These are phyloP conservation scores for Junonia oenone DNA, from an alignment of 2,888 invertebrate genomes.

Conservation along the genomic window DNA sequence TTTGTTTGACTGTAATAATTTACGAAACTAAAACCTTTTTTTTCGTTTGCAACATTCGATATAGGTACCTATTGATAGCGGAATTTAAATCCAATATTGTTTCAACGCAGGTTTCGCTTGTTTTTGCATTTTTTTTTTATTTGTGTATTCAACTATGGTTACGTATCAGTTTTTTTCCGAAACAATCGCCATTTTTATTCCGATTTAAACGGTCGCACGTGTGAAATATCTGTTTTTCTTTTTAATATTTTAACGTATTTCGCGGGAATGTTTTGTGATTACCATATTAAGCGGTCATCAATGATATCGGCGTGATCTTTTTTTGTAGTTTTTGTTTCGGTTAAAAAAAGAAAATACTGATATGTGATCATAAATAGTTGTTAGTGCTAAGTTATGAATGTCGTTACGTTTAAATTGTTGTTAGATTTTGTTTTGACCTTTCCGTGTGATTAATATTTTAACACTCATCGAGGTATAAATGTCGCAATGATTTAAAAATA, in stretches of 20 bases:
- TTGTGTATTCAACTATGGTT: constrained; percentile 28
- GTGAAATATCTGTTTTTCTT: constrained; percentile 8
- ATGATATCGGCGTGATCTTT: background rate
- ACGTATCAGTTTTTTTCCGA: constrained; percentile 25
- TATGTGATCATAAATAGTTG: constrained; percentile 10
- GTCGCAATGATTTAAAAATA: constrained; percentile 30
- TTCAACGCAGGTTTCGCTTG: constrained; percentile 23
- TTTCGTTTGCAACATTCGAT: constrained; percentile 7
- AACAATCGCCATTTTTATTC: constrained; percentile 20
- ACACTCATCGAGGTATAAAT: constrained; percentile 2
- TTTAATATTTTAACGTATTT: constrained; percentile 7
- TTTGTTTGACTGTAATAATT: constrained; percentile 13
- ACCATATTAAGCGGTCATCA: background rate
- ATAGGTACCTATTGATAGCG: constrained; percentile 15
- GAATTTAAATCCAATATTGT: constrained; percentile 22
- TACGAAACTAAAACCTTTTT: constrained; percentile 14
- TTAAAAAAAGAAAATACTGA: background rate
- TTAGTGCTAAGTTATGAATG: constrained; percentile 13
- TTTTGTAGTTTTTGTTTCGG: background rate
- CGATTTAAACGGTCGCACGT: constrained; percentile 16
- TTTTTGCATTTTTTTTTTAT: constrained; percentile 31
- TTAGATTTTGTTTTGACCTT: constrained; percentile 25
- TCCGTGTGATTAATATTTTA: constrained; percentile 20
- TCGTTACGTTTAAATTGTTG: constrained; percentile 14
- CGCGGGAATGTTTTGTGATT: background rate